Base-by-base conservation (phyloP, 2,113 vertebrate species). In the Indicator maculatus region DNA sequence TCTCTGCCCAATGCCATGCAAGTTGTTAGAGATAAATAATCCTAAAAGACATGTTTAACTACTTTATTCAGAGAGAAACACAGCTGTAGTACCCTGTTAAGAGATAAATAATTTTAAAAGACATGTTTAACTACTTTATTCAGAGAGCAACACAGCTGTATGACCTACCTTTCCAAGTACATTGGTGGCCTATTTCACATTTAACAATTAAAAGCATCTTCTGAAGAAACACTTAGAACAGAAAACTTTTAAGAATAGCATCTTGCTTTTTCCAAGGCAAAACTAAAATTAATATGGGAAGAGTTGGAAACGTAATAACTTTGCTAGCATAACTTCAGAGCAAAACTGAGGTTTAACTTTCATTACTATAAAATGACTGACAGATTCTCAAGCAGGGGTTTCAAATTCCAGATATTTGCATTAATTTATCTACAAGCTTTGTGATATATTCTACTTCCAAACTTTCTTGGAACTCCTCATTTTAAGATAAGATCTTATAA, bases 21-120 rank as follows among this genome's bases (percentile, higher is more conserved):
- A 93, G 28, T 76, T 88, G 23, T 80, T 83, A 83, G 21, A 36
- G 41, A 93, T 39, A 96, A 87, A 86, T 71, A 44, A 77, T 80
- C 23, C 50, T 71, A n/a, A 72, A 75, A 85, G 8, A 39, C 23
- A 56, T 11, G 13, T 63, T 89, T 95, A 87, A 75, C 21, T 76
- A 47, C 11, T 55, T 86, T 38, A 45, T 60, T 78, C 31, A 60
- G 58, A 93, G 39, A 85, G 18, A 13, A 96, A 63, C 15, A 20
- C n/a, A 64, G 12, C 8, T 80, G 3, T 56, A 50, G 52, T 15
- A 30, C 5, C 64, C 47, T 50, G 47, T 50, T 50, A 50, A 50
- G 47, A 50, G 47, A 50, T 21, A 50, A 11, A 20, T 71, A 41
- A 77, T 83, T 19, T 41, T 70, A 30, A 72, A 77, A 85, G 8